Conservation (phyloP, 2,113 vertebrate genomes). For the Anas platyrhynchos region DNA sequence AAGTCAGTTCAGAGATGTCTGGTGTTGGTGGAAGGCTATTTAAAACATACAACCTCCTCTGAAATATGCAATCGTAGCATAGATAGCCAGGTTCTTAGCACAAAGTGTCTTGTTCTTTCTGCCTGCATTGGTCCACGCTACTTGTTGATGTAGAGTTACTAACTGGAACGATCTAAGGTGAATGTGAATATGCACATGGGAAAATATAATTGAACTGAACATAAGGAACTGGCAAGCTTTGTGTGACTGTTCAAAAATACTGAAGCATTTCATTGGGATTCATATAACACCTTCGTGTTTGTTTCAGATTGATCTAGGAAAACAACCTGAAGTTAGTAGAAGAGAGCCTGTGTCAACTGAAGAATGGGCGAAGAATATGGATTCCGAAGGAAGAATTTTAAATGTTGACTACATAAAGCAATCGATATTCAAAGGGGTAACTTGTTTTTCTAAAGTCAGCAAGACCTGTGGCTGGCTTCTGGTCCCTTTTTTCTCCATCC, state of each 20-base stretch:
- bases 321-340: slow-evolving; percentile 86
- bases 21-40: neutral
- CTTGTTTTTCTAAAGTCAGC: neutral
- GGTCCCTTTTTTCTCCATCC: neutral
- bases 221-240: neutral
- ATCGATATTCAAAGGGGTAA: slow-evolving; percentile 93
- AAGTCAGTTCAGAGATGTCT: neutral
- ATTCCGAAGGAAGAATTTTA: slow-evolving; percentile 87
- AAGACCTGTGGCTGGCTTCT: neutral
- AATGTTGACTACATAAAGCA: slow-evolving; percentile 82
- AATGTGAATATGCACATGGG: neutral
- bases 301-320: slow-evolving; percentile 89
- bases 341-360: slow-evolving; percentile 85
- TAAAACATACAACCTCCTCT: neutral
- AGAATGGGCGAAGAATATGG: slow-evolving; percentile 87
- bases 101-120: neutral
- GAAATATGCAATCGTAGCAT: neutral
- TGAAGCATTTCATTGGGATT: neutral
- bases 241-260: neutral
- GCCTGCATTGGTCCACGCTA: neutral
- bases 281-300: neutral
- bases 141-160: neutral
- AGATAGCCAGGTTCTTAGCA: neutral
- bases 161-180: neutral
- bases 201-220: neutral